Percentiles rank a stretch among this genome's conserved stretches.
These are phyloP conservation scores for Rhinogobius similis DNA, from an alignment of 2,113 vertebrate species.

Conservation along the genomic window DNA sequence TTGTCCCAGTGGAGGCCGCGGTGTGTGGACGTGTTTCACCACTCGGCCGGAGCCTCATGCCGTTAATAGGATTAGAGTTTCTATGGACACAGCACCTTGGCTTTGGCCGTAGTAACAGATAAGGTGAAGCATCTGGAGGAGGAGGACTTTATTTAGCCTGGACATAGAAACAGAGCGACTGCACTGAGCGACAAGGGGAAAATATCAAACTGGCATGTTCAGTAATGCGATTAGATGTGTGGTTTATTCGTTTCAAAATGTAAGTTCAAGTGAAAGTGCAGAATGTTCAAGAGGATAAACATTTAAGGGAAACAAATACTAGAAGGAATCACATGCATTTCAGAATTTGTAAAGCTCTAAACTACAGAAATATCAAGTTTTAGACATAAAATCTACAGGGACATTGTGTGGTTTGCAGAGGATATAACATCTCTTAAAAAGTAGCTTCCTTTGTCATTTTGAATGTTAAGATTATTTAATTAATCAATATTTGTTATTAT, in stretches of 20 bases:
- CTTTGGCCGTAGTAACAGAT: constrained; percentile 8
- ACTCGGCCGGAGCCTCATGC: constrained; percentile 40
- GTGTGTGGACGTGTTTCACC: constrained; percentile 44
- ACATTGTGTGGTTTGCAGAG: too few species aligned
- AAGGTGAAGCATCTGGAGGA: constrained; percentile 34
- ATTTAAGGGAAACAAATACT: too few species aligned
- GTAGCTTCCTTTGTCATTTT: too few species aligned
- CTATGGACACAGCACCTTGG: constrained; percentile 39
- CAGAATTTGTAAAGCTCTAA: too few species aligned
- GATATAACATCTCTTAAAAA: too few species aligned
- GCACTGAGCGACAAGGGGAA: background rate
- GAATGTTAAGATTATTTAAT: too few species aligned
- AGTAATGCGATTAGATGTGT: background rate
- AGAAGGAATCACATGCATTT: too few species aligned
- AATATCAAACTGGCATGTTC: background rate
- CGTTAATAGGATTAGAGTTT: constrained; percentile 71
- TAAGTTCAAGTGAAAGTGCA: background rate
- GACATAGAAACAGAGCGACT: background rate
- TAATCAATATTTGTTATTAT: too few species aligned
- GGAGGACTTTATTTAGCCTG: background rate
- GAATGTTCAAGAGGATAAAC: too few species aligned
- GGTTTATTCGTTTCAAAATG: background rate
- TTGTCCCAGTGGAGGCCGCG: constrained; percentile 56
- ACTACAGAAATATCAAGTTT: too few species aligned
- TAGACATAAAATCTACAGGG: too few species aligned